Evolutionary conservation across 2,888 invertebrate genomes (phyloP), one percentile per base, ranked within the genome.

Genomic region (Podotricha telesiphe): DNA sequence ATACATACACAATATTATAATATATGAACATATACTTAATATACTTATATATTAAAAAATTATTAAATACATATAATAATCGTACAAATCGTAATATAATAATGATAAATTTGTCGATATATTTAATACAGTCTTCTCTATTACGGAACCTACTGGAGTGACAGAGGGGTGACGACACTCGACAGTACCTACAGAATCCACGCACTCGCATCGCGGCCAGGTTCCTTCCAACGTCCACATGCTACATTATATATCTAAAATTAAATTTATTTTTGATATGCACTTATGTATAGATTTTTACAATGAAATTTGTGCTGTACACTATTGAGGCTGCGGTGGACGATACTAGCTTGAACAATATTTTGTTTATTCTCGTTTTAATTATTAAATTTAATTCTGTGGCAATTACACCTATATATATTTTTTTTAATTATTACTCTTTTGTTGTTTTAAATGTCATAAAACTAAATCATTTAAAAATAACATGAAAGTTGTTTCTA

Each of bases 221-320:
- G 65, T 66, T 64, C 67, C 63, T 65, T 45, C 45, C 68, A 67
- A 68, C 72, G 80, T 80, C 82, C 82, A 80, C 79, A 78, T 82
- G 79, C 82, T 81, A 82, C 80, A 86, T 87, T 87, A 87, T 89
- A 89, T 81, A 65, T 80, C 89, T 89, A 90, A 88, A 83, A 86
- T 87, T 91, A 90, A 82, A 87, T 88, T 88, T 91, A 89, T 82
- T 86, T 28, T 85, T 91, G 91, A 91, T 91, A 91, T 91, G 91
- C 91, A 86, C 91, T 91, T 91, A 91, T 84, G 80, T 85, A 85
- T 88, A 89, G 20, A 65, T 80, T 80, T 86, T 87, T 91, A 91
- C 91, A 91, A 85, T 86, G 86, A 88, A 82, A 81, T 89, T 91
- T 91, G 91, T 91, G 91, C 91, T 91, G 89, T 91, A 91, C 91